Evolutionary conservation across 1,140 invertebrate genomes (phyloP).

Genomic region (Drosophila tsacasi): DNA sequence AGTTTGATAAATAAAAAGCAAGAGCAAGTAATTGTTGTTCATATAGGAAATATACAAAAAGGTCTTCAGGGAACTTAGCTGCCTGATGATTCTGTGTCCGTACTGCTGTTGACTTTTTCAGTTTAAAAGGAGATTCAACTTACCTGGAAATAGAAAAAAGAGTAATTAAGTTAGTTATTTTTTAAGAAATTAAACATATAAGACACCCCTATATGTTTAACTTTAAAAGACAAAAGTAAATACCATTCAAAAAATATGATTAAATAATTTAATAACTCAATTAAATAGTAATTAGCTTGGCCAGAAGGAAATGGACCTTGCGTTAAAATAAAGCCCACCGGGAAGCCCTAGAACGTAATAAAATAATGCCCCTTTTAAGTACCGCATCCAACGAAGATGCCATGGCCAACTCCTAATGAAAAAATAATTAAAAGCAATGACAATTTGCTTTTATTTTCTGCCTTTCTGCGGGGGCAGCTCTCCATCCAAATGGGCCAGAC

Average conservation of each 20-base stretch:
- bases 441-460: constrained; percentile 67
- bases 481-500: neutral
- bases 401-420: constrained; percentile 51
- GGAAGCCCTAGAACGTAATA: neutral
- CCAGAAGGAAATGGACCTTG: constrained; percentile 16
- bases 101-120: neutral
- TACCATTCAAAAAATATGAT: neutral
- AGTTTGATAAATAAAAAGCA: constrained; percentile 1
- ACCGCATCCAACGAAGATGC: constrained; percentile 11
- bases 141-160: constrained; percentile 52
- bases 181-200: neutral
- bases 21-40: neutral
- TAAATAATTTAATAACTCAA: constrained; percentile 9
- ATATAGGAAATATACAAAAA: neutral
- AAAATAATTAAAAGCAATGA: constrained; percentile 82
- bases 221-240: neutral
- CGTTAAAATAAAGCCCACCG: neutral
- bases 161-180: constrained; percentile 13
- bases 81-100: constrained; percentile 1
- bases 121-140: constrained; percentile 31
- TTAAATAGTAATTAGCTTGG: constrained; percentile 22
- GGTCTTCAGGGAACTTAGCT: constrained; percentile 53
- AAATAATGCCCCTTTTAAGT: constrained; percentile 12
- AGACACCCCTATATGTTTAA: no score
- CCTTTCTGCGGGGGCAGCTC: constrained; percentile 3